Evolutionary conservation across 2,888 invertebrate genomes (phyloP), one percentile per base, ranked within the genome.

Genomic region (Reticulitermes lucifugus): DNA sequence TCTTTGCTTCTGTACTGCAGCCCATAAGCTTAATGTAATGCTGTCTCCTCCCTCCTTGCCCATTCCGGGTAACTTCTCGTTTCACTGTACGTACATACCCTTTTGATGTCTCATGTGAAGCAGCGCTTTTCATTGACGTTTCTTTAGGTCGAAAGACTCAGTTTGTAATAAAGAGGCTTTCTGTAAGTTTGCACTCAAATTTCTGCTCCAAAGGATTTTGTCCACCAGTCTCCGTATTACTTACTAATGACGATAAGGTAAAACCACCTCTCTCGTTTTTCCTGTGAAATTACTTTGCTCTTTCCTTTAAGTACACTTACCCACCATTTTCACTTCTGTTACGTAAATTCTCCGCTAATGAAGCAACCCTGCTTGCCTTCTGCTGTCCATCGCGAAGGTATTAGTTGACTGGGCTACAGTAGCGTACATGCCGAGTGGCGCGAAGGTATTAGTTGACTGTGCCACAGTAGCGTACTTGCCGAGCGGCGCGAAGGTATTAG

Each of bases 101-200:
- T 73, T 73, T 73, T 73, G 73, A 73, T 73, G 73, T 73, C 41
- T 73, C 18, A 73, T 73, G 73, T 41, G 73, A 73, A 41, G 73
- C 35, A 73, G 35, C 14, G 12, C 35, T 41, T 73, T 73, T 35
- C 29, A 35, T 35, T 0, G 29, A 21, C 35, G 0, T 35, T 73
- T 73, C 29, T 73, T 73, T 73, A 41, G 9, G 73, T 41, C 41
- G 18, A 73, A 73, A 73, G 73, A 35, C 10, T 3, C 41, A 10
- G 9, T 73, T 73, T 73, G 41, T 73, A 73, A 73, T 73, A 73
- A 73, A 25, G 73, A 73, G 21, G 73, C 35, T 73, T 73, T 41
- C 10, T 41, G 1, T 21, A 41, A 73, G 73, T 41, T 73, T 35
- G 41, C 73, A 41, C 35, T 73, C 35, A 41, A 41, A 73, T 21